These are phyloP conservation scores for Ruditapes philippinarum DNA, from an alignment of 1,140 invertebrate species.

Conservation along the genomic window DNA sequence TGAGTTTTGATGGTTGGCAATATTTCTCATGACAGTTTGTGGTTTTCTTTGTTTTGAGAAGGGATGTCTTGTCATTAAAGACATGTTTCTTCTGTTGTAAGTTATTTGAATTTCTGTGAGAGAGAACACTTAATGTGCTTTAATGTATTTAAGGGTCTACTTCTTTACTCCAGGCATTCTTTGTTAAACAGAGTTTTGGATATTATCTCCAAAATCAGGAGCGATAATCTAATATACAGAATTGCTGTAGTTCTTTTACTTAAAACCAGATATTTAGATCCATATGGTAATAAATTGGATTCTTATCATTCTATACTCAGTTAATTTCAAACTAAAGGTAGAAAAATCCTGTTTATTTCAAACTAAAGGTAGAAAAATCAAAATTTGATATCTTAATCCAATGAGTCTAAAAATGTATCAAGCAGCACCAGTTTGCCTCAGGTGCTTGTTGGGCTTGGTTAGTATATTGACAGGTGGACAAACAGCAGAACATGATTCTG, in stretches of 20 bases:
- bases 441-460: background rate
- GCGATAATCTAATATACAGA: too few relatives aligned
- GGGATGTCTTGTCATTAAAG: background rate
- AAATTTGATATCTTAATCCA: background rate
- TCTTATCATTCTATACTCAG: too few relatives aligned
- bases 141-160: background rate
- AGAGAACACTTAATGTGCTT: too few relatives aligned
- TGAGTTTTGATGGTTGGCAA: background rate
- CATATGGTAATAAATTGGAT: too few relatives aligned
- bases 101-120: background rate
- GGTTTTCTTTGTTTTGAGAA: background rate
- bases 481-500: constrained; percentile 43
- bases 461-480: constrained; percentile 39
- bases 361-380: too few relatives aligned
- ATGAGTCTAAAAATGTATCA: background rate
- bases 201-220: too few relatives aligned
- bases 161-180: background rate
- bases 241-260: too few relatives aligned
- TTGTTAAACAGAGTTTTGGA: background rate
- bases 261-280: too few relatives aligned
- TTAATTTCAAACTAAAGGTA: too few relatives aligned
- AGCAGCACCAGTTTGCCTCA: background rate
- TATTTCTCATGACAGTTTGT: background rate
- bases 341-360: too few relatives aligned
- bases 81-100: background rate